Evolutionary conservation across 2,797 vertebrate genomes (phyloP).

Genomic region (Poecilia gillii): DNA sequence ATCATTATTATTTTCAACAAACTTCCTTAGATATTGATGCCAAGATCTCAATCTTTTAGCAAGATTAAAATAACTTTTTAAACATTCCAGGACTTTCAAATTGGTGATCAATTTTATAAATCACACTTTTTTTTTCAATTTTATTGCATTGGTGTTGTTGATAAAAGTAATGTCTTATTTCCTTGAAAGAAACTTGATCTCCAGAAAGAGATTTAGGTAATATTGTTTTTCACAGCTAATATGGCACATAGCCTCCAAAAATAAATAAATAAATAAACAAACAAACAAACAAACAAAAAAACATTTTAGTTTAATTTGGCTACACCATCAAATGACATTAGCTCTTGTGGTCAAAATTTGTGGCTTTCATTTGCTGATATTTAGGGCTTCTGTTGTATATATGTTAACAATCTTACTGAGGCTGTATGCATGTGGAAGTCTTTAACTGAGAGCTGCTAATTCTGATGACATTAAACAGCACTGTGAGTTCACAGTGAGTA

Average conservation of each 20-base stretch:
- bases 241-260: background rate
- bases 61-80: background rate
- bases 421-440: background rate
- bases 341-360: background rate
- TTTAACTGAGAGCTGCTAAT: background rate
- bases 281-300: background rate
- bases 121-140: background rate
- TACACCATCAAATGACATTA: background rate
- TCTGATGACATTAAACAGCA: background rate
- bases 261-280: background rate
- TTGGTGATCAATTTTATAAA: background rate
- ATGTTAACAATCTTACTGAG: background rate
- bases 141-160: background rate
- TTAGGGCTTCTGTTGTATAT: background rate
- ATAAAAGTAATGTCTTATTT: background rate
- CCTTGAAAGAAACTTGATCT: background rate
- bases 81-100: background rate
- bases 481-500: background rate
- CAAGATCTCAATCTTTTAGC: background rate
- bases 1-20: background rate
- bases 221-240: background rate
- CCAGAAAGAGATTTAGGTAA: background rate
- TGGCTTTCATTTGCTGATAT: background rate
- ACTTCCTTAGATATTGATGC: background rate
- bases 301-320: background rate